Evolutionary conservation across 2,888 invertebrate genomes (phyloP).

Genomic region (Leucoptera coffeella): DNA sequence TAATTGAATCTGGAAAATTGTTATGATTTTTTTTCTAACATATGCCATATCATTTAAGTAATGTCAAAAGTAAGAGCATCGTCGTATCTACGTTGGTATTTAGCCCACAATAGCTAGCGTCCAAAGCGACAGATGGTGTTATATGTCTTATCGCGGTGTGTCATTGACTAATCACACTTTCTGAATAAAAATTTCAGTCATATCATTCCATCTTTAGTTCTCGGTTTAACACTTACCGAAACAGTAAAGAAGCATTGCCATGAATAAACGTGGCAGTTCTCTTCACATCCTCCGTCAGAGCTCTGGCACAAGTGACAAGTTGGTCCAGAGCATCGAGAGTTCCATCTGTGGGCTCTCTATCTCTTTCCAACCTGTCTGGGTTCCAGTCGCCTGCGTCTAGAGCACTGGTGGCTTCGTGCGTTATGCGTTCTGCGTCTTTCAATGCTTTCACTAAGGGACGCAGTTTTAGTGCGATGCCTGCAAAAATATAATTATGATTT

Average conservation of each 20-base stretch:
- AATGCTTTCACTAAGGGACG: conserved; percentile 74
- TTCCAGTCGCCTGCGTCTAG: conserved; percentile 77
- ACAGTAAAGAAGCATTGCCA: conserved; percentile 73
- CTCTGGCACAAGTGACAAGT: conserved; percentile 79
- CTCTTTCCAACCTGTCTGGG: conserved; percentile 54
- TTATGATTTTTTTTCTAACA: no score
- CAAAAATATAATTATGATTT: conserved; percentile 3
- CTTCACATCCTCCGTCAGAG: conserved; percentile 82
- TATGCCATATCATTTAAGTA: no score
- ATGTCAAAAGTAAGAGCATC: no score
- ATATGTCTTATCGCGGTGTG: no score
- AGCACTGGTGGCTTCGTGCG: conserved; percentile 69
- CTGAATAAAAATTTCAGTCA: no score
- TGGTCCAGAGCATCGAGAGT: conserved; percentile 83
- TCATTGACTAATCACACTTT: no score
- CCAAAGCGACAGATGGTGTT: no score
- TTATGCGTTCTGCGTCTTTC: conserved; percentile 71
- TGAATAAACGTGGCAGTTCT: conserved; percentile 88
- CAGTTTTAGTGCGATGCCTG: conserved; percentile 63
- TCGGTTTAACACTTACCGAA: conserved; percentile 61
- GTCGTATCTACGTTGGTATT: no score
- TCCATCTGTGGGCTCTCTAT: conserved; percentile 45
- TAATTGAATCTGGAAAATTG: no score
- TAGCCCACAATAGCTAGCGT: no score
- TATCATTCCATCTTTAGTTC: no score